Percentiles rank a stretch among this genome's conserved stretches.
These are phyloP conservation scores for Pantherophis guttatus DNA, from an alignment of 2,113 vertebrate genomes.

Conservation along the genomic window DNA sequence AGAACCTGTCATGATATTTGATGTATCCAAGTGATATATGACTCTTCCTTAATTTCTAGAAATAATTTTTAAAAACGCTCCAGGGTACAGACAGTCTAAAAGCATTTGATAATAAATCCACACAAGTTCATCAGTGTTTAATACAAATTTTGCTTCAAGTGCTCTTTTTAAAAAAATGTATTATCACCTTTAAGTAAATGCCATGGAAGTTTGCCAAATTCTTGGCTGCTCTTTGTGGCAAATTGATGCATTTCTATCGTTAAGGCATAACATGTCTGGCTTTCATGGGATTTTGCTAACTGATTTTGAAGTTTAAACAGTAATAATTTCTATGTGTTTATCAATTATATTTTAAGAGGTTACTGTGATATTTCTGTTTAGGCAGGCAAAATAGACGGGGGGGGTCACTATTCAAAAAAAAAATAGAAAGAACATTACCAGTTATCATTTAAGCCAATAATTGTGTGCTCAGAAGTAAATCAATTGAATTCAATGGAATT, in stretches of 20 bases:
- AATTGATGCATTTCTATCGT: constrained; percentile 56
- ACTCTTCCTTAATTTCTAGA: constrained; percentile 54
- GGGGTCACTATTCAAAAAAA: constrained; percentile 14
- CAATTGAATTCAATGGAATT: background rate
- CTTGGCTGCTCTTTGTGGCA: constrained; percentile 40
- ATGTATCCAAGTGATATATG: constrained; percentile 52
- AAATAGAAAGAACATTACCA: constrained; percentile 24
- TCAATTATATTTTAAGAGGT: constrained; percentile 58
- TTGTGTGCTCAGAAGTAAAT: background rate
- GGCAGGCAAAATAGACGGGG: constrained; percentile 42
- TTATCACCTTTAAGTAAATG: constrained; percentile 70
- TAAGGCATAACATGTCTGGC: constrained; percentile 54
- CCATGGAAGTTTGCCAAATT: constrained; percentile 54
- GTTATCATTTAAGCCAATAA: background rate
- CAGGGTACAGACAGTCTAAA: constrained; percentile 65
- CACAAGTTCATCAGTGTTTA: constrained; percentile 52
- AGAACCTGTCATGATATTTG: constrained; percentile 4
- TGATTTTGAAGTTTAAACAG: constrained; percentile 57
- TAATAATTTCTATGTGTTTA: constrained; percentile 53
- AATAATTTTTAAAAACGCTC: constrained; percentile 57
- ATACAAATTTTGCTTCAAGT: constrained; percentile 60
- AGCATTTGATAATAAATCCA: constrained; percentile 68
- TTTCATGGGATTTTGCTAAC: constrained; percentile 57
- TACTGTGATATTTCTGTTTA: constrained; percentile 59
- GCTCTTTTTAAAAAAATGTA: constrained; percentile 57